A percentile compares a stretch with the other conserved stretches of the same genome.
Conservation (phyloP, 1,140 invertebrate species). For the Panulirus ornatus region DNA sequence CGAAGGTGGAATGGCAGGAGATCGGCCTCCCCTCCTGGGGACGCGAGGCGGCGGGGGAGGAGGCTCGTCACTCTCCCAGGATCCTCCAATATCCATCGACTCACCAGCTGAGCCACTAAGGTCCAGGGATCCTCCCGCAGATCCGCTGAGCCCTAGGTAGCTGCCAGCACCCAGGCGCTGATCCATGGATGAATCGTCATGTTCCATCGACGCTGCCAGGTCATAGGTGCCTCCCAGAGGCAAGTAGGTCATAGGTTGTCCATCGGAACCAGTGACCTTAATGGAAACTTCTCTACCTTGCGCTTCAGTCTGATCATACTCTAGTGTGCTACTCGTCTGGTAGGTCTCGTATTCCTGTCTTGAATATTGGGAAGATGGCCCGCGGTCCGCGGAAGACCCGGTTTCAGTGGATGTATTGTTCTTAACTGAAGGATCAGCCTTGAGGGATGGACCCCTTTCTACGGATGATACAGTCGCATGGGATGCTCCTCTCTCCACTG, state of each 20-base stretch:
- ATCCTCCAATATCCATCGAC: constrained; percentile 64
- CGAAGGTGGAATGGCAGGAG: constrained; percentile 52
- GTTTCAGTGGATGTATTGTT: constrained; percentile 22
- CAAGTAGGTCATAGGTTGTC: constrained; percentile 23
- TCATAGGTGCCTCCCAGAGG: constrained; percentile 59
- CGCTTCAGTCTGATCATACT: constrained; percentile 20
- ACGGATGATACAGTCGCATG: too few relatives aligned
- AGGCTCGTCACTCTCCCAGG: constrained; percentile 53
- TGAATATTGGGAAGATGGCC: constrained; percentile 27
- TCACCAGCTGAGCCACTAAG: constrained; percentile 49
- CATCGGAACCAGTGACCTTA: constrained; percentile 38
- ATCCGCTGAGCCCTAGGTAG: constrained; percentile 18
- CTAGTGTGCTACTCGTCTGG: constrained; percentile 27
- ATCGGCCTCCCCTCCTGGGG: constrained; percentile 62
- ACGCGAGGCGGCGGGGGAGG: constrained; percentile 61
- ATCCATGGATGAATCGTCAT: constrained; percentile 24
- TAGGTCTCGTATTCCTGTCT: constrained; percentile 21
- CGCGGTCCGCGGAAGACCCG: constrained; percentile 46
- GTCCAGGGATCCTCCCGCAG: constrained; percentile 61
- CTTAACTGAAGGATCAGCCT: constrained; percentile 13
- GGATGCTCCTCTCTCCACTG: constrained; percentile 44
- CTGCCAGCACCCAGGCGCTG: background rate
- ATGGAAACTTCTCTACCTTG: constrained; percentile 41
- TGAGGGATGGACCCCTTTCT: too few relatives aligned
- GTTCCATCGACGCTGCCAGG: constrained; percentile 50